Evolutionary conservation across 2,888 invertebrate genomes (phyloP), one percentile per base, ranked within the genome.

Genomic region (Rhorus exstirpatorius): DNA sequence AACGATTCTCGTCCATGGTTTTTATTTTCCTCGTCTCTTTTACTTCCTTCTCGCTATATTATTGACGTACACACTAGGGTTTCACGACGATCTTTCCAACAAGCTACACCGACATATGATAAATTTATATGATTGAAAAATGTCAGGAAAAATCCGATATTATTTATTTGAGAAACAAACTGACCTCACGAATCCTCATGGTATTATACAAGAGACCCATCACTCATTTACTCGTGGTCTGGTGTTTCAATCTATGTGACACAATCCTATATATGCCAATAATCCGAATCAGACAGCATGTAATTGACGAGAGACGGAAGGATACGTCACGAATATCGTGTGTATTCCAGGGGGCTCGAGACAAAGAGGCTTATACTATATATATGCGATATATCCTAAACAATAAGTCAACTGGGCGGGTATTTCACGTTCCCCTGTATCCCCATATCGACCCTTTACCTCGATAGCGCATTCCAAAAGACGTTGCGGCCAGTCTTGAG

Each of bases 391-490:
- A 10, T 38, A 21, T 10, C 14, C n/a, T n/a, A n/a, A n/a, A n/a
- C n/a, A n/a, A 3, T n/a, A 17, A 35, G 35, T n/a, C 26, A 14
- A 68, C 51, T 38, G n/a, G n/a, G 24, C 41, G 24, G 53, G 41
- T 61, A 75, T 55, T 58, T 46, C 35, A 17, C 44, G 35, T 35
- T 21, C 51, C 53, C 74, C n/a, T 38, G 14, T 17, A 14, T 46
- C 31, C 41, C 14, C 21, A 3, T 21, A 35, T 51, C 61, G 38
- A 38, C 35, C 74, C 31, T 38, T 38, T 38, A 38, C 8, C 72
- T 51, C 41, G 38, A 26, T 35, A 70, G 21, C 46, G 89, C 90
- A 90, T 90, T 88, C 90, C 90, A 77, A 86, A 89, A 89, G 86
- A 86, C 84, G 88, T 72, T 86, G 85, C 86, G 85, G 86, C 85